Percentiles rank a stretch among this genome's conserved stretches.
These are phyloP conservation scores for Zaprionus lachaisei DNA, from an alignment of 1,140 invertebrate genomes.

Conservation along the genomic window DNA sequence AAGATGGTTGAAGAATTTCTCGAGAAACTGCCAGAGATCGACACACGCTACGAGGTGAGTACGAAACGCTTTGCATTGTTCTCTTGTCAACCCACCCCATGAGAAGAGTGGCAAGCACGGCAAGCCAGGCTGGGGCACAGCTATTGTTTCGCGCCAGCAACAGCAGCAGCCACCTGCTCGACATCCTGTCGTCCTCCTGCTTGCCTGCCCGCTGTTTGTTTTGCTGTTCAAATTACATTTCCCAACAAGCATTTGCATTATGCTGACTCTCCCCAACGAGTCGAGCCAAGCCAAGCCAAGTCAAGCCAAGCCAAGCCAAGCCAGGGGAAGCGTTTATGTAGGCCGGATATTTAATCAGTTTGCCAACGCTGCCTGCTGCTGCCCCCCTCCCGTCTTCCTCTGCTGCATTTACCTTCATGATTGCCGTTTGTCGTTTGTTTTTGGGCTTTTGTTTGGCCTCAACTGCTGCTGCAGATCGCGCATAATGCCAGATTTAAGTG, in stretches of 20 bases:
- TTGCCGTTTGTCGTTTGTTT: constrained; percentile 48
- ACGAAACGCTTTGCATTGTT: neutral
- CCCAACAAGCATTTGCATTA: constrained; percentile 64
- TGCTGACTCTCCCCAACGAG: constrained; percentile 44
- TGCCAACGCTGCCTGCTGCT: constrained; percentile 26
- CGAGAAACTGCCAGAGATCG: constrained; percentile 83
- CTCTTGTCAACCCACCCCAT: neutral
- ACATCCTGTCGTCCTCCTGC: constrained; percentile 45
- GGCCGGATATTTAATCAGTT: constrained; percentile 80
- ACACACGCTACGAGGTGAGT: constrained; percentile 84
- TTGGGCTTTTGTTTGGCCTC: constrained; percentile 51
- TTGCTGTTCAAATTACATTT: constrained; percentile 78
- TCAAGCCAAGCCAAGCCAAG: constrained; percentile 27
- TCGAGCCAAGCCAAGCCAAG: constrained; percentile 35
- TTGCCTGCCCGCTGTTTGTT: constrained; percentile 58
- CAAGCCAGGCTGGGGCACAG: constrained; percentile 22
- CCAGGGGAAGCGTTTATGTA: constrained; percentile 25
- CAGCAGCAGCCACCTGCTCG: constrained; percentile 47
- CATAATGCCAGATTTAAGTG: constrained; percentile 17
- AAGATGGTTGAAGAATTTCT: constrained; percentile 84
- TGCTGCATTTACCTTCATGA: constrained; percentile 42
- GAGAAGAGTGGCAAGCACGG: constrained; percentile 13
- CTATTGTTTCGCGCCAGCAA: constrained; percentile 60
- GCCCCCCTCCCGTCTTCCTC: too few species aligned
- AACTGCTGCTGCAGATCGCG: constrained; percentile 18